Percentiles rank a stretch among this genome's conserved stretches.
phyloP scores from a whole-genome alignment of 2,113 vertebrate genomes.

The Nothobranchius furzeri region DNA sequence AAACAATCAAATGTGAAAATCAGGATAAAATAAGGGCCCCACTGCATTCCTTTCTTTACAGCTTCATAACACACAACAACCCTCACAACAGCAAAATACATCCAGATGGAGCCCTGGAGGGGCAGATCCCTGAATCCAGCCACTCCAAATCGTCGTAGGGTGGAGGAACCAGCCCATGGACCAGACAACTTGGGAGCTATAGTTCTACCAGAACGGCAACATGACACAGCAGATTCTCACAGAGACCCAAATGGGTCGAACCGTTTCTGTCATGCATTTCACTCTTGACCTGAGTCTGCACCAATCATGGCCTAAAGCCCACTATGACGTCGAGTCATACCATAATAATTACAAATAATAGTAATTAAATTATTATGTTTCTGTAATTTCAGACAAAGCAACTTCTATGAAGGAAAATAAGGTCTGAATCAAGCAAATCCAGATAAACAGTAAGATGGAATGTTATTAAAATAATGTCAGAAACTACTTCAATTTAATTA shows the following conservation, averaged over 20 bases:
- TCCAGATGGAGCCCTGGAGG: constrained; percentile 68
- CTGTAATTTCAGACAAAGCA: no score
- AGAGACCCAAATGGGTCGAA: not conserved
- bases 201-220: not conserved
- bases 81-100: constrained; percentile 52
- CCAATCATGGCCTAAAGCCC: no score
- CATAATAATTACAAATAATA: no score
- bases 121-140: constrained; percentile 51
- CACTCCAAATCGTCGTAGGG: constrained; percentile 22
- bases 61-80: constrained; percentile 5
- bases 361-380: no score
- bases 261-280: no score
- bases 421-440: no score
- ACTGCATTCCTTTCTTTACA: constrained; percentile 43
- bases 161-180: constrained; percentile 26
- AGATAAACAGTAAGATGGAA: no score
- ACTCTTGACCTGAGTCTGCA: no score
- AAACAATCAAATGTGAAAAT: not conserved
- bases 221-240: not conserved
- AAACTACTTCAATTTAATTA: no score
- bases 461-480: no score
- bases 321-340: no score
- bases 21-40: not conserved
- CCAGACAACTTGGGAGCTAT: not conserved
- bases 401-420: no score